Conservation (phyloP, 92 coral and sea anemone species). For the Galaxea fascicularis region DNA sequence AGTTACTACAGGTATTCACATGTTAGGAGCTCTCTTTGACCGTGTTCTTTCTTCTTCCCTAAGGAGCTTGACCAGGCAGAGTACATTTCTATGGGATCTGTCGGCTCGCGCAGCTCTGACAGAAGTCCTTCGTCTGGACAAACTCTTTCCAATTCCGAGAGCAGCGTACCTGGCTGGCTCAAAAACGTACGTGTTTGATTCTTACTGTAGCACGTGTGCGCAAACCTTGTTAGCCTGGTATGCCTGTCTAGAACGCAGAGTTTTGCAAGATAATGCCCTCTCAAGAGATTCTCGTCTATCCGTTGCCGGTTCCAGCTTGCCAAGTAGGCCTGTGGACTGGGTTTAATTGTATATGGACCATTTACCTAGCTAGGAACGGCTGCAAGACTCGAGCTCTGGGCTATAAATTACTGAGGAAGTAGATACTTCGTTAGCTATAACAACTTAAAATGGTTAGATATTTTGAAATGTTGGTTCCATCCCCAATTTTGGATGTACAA, state of each 20-base stretch:
- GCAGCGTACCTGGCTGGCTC: slow-evolving; percentile 90
- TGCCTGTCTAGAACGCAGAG: background rate
- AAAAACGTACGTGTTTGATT: slow-evolving; percentile 66
- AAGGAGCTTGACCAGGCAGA: slow-evolving; percentile 92
- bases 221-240: background rate
- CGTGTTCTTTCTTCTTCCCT: background rate
- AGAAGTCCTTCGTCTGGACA: slow-evolving; percentile 45
- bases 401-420: too few relatives aligned
- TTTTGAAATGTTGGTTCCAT: too few relatives aligned
- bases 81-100: slow-evolving; percentile 73
- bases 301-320: too few relatives aligned
- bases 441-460: too few relatives aligned
- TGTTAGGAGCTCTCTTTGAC: background rate
- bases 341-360: too few relatives aligned
- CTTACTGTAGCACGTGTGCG: background rate
- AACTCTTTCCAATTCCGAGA: slow-evolving; percentile 46
- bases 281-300: too few relatives aligned
- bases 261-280: slow-evolving; percentile 11
- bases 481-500: too few relatives aligned
- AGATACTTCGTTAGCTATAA: too few relatives aligned
- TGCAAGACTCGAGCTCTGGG: too few relatives aligned
- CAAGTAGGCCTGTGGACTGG: too few relatives aligned
- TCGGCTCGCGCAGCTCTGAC: slow-evolving; percentile 51
- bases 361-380: too few relatives aligned
- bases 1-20: too few relatives aligned